Conservation (phyloP, 1,140 invertebrate species). For the Kradibia gibbosae region DNA sequence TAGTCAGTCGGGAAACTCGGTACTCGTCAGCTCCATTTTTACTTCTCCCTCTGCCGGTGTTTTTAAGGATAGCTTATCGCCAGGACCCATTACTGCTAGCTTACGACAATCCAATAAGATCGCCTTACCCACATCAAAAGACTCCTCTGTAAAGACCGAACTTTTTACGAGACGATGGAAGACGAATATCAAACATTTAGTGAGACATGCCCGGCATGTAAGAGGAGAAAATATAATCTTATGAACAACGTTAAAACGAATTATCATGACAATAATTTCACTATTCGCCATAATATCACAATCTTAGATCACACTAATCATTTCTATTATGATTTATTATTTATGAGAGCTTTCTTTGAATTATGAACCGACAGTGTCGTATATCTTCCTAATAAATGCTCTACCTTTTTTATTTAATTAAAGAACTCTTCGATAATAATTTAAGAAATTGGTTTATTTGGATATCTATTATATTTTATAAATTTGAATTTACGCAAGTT, state of each 20-base stretch:
- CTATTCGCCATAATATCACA: neutral
- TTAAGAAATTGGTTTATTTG: too few relatives aligned
- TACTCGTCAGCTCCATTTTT: conserved; percentile 21
- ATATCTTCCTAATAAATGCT: too few relatives aligned
- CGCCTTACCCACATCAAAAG: conserved; percentile 57
- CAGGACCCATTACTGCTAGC: conserved; percentile 54
- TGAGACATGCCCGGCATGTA: conserved; percentile 29
- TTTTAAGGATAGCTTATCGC: conserved; percentile 21
- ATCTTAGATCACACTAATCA: too few relatives aligned
- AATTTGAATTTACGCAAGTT: too few relatives aligned
- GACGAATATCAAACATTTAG: conserved; percentile 63
- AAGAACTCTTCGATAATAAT: too few relatives aligned
- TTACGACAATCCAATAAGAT: conserved; percentile 63
- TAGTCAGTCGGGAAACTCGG: conserved; percentile 7
- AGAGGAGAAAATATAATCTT: neutral
- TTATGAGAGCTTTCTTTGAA: neutral
- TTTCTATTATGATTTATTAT: neutral
- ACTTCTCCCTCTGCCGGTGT: neutral
- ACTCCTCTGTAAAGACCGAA: conserved; percentile 59
- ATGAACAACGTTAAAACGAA: neutral
- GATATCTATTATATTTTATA: too few relatives aligned
- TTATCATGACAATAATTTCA: neutral
- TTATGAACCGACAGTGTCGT: too few relatives aligned
- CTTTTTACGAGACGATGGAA: conserved; percentile 61
- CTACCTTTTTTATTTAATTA: too few relatives aligned